A percentile compares a stretch with the other conserved stretches of the same genome.
These are phyloP conservation scores for Meloe dianella DNA, from an alignment of 2,888 invertebrate species.

Conservation along the genomic window DNA sequence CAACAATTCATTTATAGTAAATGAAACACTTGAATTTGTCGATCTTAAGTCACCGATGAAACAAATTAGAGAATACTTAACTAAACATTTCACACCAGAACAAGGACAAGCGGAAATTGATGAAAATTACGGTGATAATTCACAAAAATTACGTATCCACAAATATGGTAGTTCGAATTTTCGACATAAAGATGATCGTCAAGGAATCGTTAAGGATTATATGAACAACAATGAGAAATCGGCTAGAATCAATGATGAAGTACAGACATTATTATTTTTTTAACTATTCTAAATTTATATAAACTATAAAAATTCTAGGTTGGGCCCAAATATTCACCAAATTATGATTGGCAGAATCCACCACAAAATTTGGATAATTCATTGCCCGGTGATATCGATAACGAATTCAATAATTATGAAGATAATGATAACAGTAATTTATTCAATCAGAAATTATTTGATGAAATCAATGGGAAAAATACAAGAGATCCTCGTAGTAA, in stretches of 20 bases:
- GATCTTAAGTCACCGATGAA: slow-evolving; percentile 49
- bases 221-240: slow-evolving; percentile 22
- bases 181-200: slow-evolving; percentile 52
- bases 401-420: slow-evolving; percentile 36
- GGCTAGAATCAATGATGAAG: slow-evolving; percentile 16
- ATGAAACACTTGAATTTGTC: slow-evolving; percentile 51
- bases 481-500: slow-evolving; percentile 56
- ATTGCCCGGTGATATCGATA: slow-evolving; percentile 41
- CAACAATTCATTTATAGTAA: slow-evolving; percentile 39
- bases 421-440: slow-evolving; percentile 42
- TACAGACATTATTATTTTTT: slow-evolving; percentile 2
- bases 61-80: slow-evolving; percentile 52
- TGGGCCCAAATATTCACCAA: slow-evolving; percentile 29
- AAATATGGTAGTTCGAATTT: slow-evolving; percentile 53
- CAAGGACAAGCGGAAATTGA: slow-evolving; percentile 46
- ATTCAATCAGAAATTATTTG: slow-evolving; percentile 45
- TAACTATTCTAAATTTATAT: not conserved
- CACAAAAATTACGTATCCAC: slow-evolving; percentile 42
- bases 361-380: slow-evolving; percentile 26
- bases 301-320: not conserved
- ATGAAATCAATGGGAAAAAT: slow-evolving; percentile 34
- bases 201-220: slow-evolving; percentile 50
- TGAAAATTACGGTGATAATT: slow-evolving; percentile 43
- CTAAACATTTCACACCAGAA: slow-evolving; percentile 44
- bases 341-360: slow-evolving; percentile 39